These are phyloP conservation scores for Drosophila prolongata DNA, from an alignment of 2,888 invertebrate species.

Conservation along the genomic window DNA sequence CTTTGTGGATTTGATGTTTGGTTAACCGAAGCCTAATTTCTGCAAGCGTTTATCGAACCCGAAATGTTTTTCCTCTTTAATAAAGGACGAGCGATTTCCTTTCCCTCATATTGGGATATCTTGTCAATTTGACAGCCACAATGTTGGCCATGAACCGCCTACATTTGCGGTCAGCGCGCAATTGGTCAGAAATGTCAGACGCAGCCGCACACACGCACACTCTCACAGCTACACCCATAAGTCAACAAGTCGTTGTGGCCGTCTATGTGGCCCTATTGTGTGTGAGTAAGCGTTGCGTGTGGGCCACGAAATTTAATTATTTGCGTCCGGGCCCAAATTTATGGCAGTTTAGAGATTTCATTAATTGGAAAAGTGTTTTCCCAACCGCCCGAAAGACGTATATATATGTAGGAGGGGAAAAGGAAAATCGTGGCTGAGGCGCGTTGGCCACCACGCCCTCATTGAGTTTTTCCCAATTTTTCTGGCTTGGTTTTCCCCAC, in stretches of 20 bases:
- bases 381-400: constrained; percentile 13
- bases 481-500: constrained; percentile 24
- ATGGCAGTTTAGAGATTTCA: constrained; percentile 82
- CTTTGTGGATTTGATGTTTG: background rate
- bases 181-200: constrained; percentile 61
- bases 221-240: constrained; percentile 28
- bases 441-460: constrained; percentile 1
- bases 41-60: background rate
- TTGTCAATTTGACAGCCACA: constrained; percentile 48
- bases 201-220: constrained; percentile 24
- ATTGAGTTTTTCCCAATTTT: constrained; percentile 29
- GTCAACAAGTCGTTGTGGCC: constrained; percentile 65
- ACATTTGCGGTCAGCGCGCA: constrained; percentile 61
- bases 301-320: constrained; percentile 76
- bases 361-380: constrained; percentile 83
- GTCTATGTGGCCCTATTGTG: constrained; percentile 20
- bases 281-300: constrained; percentile 43
- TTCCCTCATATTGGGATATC: constrained; percentile 17
- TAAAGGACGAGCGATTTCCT: constrained; percentile 4
- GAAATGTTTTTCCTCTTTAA: constrained; percentile 16
- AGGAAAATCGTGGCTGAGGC: too few relatives aligned
- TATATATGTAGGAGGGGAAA: constrained; percentile 1
- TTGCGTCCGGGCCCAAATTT: constrained; percentile 76
- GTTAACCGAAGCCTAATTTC: background rate
- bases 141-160: constrained; percentile 51